These are phyloP conservation scores for Ancistrus triradiatus DNA, from an alignment of 2,113 vertebrate species.

Conservation along the genomic window DNA sequence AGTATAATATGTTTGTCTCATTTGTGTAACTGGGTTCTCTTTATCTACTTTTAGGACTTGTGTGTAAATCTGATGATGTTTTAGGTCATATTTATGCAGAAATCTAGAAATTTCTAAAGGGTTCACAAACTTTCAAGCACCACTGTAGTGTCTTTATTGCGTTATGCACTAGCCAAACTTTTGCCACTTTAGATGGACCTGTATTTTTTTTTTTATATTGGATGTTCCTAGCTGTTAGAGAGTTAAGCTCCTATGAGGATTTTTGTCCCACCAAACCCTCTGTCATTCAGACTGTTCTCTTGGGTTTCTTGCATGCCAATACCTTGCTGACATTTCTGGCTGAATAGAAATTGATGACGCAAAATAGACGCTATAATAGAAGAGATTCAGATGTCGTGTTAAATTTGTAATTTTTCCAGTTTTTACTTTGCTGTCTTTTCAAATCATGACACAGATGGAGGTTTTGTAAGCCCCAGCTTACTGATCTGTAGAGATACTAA, in stretches of 20 bases:
- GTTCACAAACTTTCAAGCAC: too few species aligned
- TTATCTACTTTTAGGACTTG: too few species aligned
- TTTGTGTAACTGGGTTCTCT: too few species aligned
- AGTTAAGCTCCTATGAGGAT: conserved; percentile 11
- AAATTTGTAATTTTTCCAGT: too few species aligned
- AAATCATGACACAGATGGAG: too few species aligned
- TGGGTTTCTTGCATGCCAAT: background rate
- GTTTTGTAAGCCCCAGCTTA: too few species aligned
- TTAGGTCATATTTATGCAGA: too few species aligned
- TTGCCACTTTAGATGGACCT: conserved; percentile 67
- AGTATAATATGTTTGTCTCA: too few species aligned
- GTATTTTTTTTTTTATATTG: conserved; percentile 62
- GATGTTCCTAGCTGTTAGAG: conserved; percentile 61
- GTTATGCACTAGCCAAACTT: conserved; percentile 65
- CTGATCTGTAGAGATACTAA: conserved; percentile 52
- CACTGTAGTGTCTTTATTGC: conserved; percentile 63
- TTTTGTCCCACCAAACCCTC: conserved; percentile 34
- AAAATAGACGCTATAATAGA: conserved; percentile 9
- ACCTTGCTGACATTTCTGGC: conserved; percentile 1
- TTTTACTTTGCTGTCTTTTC: too few species aligned
- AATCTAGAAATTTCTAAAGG: too few species aligned
- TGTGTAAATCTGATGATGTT: too few species aligned
- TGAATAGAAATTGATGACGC: conserved; percentile 5
- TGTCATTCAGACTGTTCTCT: conserved; percentile 14
- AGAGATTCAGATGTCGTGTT: conserved; percentile 1